Conservation (phyloP, 2,113 vertebrate genomes). For the Nansenia antarctica region DNA sequence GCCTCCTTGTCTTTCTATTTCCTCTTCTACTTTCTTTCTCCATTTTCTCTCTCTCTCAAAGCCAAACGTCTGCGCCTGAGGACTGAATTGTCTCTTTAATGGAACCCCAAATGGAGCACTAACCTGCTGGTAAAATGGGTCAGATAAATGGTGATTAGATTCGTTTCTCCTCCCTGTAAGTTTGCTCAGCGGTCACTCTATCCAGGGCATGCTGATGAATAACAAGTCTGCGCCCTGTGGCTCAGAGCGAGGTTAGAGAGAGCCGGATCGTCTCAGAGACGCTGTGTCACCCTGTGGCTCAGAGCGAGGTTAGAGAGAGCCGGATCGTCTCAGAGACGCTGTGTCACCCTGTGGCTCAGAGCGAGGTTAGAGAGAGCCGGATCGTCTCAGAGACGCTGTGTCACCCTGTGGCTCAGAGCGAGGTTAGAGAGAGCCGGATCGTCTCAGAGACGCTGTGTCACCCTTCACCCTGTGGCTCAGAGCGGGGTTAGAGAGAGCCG, state of each 20-base stretch:
- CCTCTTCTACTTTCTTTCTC: slow-evolving; percentile 7
- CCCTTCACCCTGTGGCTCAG: too few species aligned
- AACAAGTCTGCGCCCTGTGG: slow-evolving; percentile 51
- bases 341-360: slow-evolving; percentile 4
- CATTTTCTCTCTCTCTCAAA: slow-evolving; percentile 7
- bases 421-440: slow-evolving; percentile 31
- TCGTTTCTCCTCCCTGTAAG: slow-evolving; percentile 57
- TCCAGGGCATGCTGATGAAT: slow-evolving; percentile 65
- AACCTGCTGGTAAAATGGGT: slow-evolving; percentile 70
- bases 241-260: slow-evolving; percentile 31
- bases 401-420: too few species aligned
- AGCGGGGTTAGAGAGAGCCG: slow-evolving; percentile 15
- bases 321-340: slow-evolving; percentile 39
- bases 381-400: slow-evolving; percentile 35
- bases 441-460: slow-evolving; percentile 29
- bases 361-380: slow-evolving; percentile 22
- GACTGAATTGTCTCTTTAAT: slow-evolving; percentile 65
- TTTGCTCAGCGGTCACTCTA: slow-evolving; percentile 57
- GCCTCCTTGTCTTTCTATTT: slow-evolving; percentile 48
- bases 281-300: slow-evolving; percentile 13
- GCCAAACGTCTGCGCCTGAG: slow-evolving; percentile 50
- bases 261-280: slow-evolving; percentile 39
- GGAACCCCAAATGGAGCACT: slow-evolving; percentile 67
- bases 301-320: slow-evolving; percentile 9
- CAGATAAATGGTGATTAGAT: slow-evolving; percentile 68